phyloP scores from a whole-genome alignment of 2,888 invertebrate species.

The Aspidiotus destructor region DNA sequence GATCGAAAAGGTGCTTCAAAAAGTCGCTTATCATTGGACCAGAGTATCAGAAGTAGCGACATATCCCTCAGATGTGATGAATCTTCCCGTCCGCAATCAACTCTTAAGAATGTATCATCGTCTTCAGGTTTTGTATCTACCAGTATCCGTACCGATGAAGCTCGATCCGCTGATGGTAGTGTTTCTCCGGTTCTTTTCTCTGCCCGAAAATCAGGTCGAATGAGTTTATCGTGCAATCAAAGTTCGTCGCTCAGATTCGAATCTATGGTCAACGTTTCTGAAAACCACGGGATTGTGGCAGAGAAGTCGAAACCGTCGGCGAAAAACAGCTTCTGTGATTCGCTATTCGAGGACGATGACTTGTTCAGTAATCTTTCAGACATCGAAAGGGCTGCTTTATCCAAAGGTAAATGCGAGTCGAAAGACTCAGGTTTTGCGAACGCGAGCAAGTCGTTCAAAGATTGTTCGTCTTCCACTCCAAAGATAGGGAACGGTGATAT shows the following conservation, averaged over 20 bases:
- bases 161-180: background rate
- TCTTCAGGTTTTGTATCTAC: background rate
- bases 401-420: too few species aligned
- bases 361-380: background rate
- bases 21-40: too few species aligned
- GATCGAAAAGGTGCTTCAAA: too few species aligned
- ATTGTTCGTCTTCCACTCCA: background rate
- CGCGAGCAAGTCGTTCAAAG: background rate
- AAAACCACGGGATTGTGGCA: background rate
- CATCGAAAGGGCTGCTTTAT: background rate
- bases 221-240: background rate
- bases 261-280: slow-evolving; percentile 16
- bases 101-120: too few species aligned
- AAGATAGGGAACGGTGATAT: background rate
- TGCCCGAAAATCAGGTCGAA: background rate
- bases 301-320: background rate
- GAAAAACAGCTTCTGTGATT: background rate
- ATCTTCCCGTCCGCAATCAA: too few species aligned
- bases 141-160: background rate
- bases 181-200: slow-evolving; percentile 7
- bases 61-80: too few species aligned
- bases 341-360: slow-evolving; percentile 1
- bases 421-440: background rate
- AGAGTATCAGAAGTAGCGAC: too few species aligned
- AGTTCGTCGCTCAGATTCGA: slow-evolving; percentile 15